A percentile compares a stretch with the other conserved stretches of the same genome.
phyloP scores from a whole-genome alignment of 2,888 invertebrate genomes.

The Lepas anatifera region DNA sequence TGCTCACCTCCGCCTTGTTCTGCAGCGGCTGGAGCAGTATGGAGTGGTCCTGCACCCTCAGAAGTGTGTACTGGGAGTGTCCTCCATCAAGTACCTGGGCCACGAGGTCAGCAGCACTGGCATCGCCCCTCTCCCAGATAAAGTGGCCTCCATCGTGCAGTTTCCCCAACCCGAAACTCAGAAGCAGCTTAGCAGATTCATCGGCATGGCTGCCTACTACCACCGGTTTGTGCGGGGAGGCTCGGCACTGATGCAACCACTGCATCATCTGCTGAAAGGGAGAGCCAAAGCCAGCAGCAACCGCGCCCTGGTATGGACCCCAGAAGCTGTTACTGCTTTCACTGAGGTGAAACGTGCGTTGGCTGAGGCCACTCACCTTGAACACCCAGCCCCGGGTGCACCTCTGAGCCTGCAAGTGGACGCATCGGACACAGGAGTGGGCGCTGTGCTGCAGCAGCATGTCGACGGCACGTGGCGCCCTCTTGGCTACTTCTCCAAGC shows the following conservation, averaged over 20 bases:
- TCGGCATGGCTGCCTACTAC: not conserved
- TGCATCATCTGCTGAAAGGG: slow-evolving; percentile 24
- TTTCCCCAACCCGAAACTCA: not conserved
- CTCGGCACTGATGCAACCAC: slow-evolving; percentile 19
- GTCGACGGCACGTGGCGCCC: slow-evolving; percentile 15
- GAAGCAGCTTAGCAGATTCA: not conserved
- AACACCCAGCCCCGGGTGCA: no score
- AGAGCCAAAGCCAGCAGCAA: no score
- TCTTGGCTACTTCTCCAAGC: slow-evolving; percentile 21
- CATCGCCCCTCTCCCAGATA: not conserved
- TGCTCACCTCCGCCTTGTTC: not conserved
- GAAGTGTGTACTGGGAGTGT: not conserved
- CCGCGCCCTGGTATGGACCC: no score
- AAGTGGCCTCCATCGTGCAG: not conserved
- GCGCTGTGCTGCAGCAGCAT: no score
- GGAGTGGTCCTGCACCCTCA: not conserved
- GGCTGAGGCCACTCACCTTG: no score
- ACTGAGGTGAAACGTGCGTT: no score
- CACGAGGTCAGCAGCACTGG: not conserved
- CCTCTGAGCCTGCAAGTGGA: no score
- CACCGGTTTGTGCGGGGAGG: not conserved
- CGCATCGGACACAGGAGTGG: not conserved
- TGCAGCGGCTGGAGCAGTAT: not conserved
- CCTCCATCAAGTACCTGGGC: not conserved
- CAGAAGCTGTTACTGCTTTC: no score